Evolutionary conservation across 2,888 invertebrate species (phyloP).

Genomic region (Napeogenes sylphis): DNA sequence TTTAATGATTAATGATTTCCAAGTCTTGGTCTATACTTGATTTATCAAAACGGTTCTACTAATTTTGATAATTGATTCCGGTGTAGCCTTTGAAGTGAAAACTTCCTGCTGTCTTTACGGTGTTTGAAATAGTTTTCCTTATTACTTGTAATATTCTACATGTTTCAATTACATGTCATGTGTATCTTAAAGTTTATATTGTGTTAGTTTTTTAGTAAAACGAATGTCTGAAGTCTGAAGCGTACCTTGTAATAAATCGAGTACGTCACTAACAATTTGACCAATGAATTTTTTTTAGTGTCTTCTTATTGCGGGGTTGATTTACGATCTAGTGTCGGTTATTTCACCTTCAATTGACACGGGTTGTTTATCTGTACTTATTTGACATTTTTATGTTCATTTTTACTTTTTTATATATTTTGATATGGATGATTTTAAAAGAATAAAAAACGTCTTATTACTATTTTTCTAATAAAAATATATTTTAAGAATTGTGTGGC

Average conservation of each 20-base stretch:
- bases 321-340: constrained; percentile 19
- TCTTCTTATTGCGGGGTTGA: constrained; percentile 21
- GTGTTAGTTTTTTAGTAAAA: not conserved
- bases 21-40: too few relatives aligned
- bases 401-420: constrained; percentile 11
- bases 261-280: constrained; percentile 31
- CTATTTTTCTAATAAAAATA: too few relatives aligned
- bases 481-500: not conserved
- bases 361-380: constrained; percentile 15
- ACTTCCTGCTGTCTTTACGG: constrained; percentile 12
- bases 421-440: too few relatives aligned
- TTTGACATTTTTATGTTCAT: not conserved
- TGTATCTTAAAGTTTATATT: not conserved
- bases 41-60: too few relatives aligned
- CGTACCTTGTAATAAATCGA: constrained; percentile 2
- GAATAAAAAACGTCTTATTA: too few relatives aligned
- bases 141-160: not conserved
- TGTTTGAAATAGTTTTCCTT: constrained; percentile 14
- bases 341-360: constrained; percentile 19
- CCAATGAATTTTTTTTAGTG: constrained; percentile 35
- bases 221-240: not conserved
- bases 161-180: not conserved
- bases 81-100: constrained; percentile 17
- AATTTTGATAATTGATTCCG: constrained; percentile 17
- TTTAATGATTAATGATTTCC: too few relatives aligned